Conservation (phyloP, 2,888 invertebrate species). For the Oeneis ivallda region DNA sequence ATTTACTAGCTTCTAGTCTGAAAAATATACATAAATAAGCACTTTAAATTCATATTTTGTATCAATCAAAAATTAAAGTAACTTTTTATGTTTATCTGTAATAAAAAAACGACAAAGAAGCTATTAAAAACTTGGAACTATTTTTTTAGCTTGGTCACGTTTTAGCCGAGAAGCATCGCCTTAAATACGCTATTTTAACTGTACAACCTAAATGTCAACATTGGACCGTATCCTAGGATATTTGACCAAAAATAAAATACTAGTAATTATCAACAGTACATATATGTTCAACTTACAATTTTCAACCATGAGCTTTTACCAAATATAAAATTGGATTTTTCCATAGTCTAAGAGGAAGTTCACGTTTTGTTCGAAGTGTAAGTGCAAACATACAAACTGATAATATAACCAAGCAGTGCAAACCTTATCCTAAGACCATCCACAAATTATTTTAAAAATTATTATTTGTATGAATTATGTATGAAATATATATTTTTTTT, state of each 20-base stretch:
- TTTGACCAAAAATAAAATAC: constrained; percentile 77
- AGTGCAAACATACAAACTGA: not conserved
- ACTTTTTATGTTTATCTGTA: no score
- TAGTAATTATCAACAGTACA: constrained; percentile 73
- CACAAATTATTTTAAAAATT: not conserved
- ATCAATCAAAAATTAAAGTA: no score
- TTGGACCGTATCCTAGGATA: constrained; percentile 67
- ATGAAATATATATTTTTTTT: no score
- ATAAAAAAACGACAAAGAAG: no score
- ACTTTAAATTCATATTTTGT: no score
- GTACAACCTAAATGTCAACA: constrained; percentile 60
- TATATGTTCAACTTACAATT: constrained; percentile 58
- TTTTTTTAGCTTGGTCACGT: constrained; percentile 3
- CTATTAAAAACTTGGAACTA: constrained; percentile 9
- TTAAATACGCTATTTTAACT: constrained; percentile 55
- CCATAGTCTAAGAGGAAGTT: constrained; percentile 1
- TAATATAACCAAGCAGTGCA: not conserved
- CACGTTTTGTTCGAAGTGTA: not conserved
- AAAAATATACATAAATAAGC: no score
- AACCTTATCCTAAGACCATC: not conserved
- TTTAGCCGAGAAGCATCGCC: constrained; percentile 49
- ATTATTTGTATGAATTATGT: no score
- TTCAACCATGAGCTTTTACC: constrained; percentile 58
- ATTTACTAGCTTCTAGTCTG: no score
- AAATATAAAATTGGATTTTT: constrained; percentile 49